These are phyloP conservation scores for Australoheros facetus DNA, from an alignment of 2,797 vertebrate genomes.

Conservation along the genomic window DNA sequence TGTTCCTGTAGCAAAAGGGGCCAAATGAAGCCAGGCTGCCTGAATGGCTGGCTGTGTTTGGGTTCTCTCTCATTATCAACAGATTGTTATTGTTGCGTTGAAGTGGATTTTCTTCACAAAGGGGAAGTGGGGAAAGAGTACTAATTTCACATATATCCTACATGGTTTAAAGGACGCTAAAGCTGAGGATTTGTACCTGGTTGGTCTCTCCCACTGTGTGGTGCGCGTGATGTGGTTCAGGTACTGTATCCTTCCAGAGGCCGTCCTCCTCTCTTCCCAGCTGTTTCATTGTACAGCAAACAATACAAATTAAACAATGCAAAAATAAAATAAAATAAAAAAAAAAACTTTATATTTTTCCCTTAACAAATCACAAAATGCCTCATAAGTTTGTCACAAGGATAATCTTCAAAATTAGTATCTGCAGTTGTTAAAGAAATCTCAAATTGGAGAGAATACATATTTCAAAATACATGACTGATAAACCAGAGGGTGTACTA, in stretches of 20 bases:
- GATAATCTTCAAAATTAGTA: background rate
- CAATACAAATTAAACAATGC: background rate
- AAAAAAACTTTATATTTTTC: background rate
- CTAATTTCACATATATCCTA: conserved; percentile 12
- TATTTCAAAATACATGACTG: background rate
- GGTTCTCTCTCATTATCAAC: conserved; percentile 23
- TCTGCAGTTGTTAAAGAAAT: fast-evolving
- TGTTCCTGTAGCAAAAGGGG: conserved; percentile 60
- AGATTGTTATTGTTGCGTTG: conserved; percentile 54
- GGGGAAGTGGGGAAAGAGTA: conserved; percentile 12
- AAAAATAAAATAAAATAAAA: background rate
- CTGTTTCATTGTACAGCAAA: conserved; percentile 69
- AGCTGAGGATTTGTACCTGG: conserved; percentile 78
- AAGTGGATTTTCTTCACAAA: conserved; percentile 23
- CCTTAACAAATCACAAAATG: background rate
- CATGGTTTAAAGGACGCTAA: background rate
- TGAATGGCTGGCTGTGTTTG: conserved; percentile 42
- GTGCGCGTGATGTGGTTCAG: conserved; percentile 96
- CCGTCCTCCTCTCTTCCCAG: conserved; percentile 94
- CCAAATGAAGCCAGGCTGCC: conserved; percentile 65
- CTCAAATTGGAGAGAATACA: background rate
- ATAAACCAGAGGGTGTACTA: background rate
- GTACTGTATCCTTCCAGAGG: conserved; percentile 95
- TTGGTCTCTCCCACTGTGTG: conserved; percentile 95
- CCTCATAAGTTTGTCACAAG: background rate